A percentile compares a stretch with the other conserved stretches of the same genome.
These are phyloP conservation scores for Xestia rhomboidea DNA, from an alignment of 2,888 invertebrate species.

Conservation along the genomic window DNA sequence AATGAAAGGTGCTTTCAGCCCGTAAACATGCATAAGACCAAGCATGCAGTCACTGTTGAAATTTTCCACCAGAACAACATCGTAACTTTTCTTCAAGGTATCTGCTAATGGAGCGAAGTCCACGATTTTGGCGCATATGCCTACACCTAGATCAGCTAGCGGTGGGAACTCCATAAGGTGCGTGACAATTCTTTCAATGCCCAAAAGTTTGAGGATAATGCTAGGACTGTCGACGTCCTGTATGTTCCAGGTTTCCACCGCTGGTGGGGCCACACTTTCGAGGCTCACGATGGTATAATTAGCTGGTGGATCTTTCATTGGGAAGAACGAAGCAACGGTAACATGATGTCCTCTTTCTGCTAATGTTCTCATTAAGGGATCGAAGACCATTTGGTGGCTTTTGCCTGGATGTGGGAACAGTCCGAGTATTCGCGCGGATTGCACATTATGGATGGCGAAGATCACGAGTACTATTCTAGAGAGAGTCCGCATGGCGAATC, in stretches of 20 bases:
- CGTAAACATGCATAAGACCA: constrained; percentile 90
- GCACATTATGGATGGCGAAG: neutral
- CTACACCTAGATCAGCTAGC: constrained; percentile 20
- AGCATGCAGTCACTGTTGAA: constrained; percentile 92
- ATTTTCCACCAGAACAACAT: constrained; percentile 91
- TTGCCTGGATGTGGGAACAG: constrained; percentile 57
- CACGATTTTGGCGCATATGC: constrained; percentile 33
- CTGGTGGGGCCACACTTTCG: constrained; percentile 20
- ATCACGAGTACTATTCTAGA: neutral
- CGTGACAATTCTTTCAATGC: constrained; percentile 19
- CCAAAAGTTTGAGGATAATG: constrained; percentile 20
- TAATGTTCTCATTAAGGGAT: constrained; percentile 88
- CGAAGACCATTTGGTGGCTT: constrained; percentile 92
- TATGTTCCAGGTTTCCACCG: constrained; percentile 9
- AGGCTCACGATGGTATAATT: constrained; percentile 79
- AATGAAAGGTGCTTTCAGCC: constrained; percentile 43
- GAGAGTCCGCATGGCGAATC: neutral
- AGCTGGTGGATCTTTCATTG: constrained; percentile 84
- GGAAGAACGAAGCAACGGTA: constrained; percentile 91
- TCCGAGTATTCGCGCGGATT: constrained; percentile 32
- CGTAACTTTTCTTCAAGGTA: constrained; percentile 68
- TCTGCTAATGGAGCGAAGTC: constrained; percentile 32
- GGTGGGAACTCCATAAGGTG: constrained; percentile 36
- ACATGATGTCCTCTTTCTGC: constrained; percentile 91
- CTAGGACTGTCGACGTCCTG: neutral